Evolutionary conservation across 2,113 vertebrate species (phyloP).

Genomic region (Microtus richardsoni): DNA sequence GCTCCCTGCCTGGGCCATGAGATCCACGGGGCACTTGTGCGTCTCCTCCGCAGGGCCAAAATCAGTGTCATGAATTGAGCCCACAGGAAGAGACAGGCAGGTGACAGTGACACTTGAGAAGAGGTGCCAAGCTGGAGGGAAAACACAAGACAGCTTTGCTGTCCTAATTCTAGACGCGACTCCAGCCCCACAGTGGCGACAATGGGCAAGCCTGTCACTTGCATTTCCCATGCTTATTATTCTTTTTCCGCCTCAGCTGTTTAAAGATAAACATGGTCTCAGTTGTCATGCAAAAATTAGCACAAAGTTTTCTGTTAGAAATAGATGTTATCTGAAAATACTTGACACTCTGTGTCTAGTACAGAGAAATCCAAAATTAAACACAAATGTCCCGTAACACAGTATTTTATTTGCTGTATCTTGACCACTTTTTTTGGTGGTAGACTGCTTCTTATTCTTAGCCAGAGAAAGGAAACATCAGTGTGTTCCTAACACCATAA

Average conservation of each 20-base stretch:
- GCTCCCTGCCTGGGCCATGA: background rate
- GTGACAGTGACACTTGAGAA: background rate
- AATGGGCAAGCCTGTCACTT: background rate
- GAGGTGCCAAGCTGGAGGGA: background rate
- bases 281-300: conserved; percentile 38
- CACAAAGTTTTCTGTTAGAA: conserved; percentile 33
- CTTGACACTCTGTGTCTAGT: background rate
- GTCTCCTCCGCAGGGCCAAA: background rate
- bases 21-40: background rate
- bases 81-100: background rate
- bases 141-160: background rate
- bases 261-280: conserved; percentile 26
- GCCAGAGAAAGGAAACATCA: conserved; percentile 12
- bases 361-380: conserved; percentile 9
- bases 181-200: background rate
- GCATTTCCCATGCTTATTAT: background rate
- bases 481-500: conserved; percentile 36
- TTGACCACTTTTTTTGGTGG: background rate
- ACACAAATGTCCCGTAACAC: background rate
- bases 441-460: background rate
- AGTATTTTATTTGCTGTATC: conserved; percentile 2
- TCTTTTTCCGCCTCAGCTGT: background rate
- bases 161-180: background rate
- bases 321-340: conserved; percentile 26
- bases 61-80: background rate